These are phyloP conservation scores for Megalops atlanticus DNA, from an alignment of 2,113 vertebrate genomes.

Conservation along the genomic window DNA sequence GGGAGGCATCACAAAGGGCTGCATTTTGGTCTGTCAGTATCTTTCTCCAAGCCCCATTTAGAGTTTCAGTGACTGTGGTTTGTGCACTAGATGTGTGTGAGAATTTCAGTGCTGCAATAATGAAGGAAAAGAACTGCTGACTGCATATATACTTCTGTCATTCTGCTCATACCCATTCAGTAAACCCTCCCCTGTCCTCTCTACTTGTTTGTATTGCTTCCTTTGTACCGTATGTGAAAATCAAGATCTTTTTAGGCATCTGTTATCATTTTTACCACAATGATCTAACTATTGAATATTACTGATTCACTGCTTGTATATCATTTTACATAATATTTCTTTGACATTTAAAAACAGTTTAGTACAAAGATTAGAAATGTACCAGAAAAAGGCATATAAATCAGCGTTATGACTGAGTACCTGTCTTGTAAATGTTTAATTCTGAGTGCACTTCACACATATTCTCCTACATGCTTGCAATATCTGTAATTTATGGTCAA, in stretches of 20 bases:
- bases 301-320: too few species aligned
- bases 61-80: background rate
- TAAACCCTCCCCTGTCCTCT: background rate
- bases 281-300: background rate
- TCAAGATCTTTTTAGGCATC: background rate
- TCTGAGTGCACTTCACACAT: too few species aligned
- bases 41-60: constrained; percentile 18
- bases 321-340: too few species aligned
- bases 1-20: constrained; percentile 29
- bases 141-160: background rate
- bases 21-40: constrained; percentile 15
- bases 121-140: background rate
- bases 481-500: too few species aligned
- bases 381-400: background rate
- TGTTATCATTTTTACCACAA: too few species aligned
- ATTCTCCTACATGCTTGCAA: too few species aligned
- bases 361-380: background rate
- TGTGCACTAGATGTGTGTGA: background rate
- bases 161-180: background rate
- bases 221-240: too few species aligned
- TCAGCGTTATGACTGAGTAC: too few species aligned
- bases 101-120: background rate
- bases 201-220: background rate
- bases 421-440: too few species aligned
- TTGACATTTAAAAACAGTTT: too few species aligned